phyloP scores from a whole-genome alignment of 1,140 invertebrate species.

The Drosophila kanapiae region DNA sequence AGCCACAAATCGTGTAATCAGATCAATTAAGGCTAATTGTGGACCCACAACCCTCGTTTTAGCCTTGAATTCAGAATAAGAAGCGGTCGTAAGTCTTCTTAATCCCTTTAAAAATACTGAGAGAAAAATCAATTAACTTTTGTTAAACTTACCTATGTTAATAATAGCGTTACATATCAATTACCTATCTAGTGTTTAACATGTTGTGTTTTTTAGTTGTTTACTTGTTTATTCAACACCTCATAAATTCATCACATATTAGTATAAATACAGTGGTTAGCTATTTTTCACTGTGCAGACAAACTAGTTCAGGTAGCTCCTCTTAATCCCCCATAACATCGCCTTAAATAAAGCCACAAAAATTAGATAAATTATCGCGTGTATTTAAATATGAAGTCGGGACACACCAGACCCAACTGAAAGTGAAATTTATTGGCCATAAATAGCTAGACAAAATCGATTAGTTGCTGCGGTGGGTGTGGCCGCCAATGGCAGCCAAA shows the following conservation, averaged over 20 bases:
- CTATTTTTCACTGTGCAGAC: neutral
- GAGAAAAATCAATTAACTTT: neutral
- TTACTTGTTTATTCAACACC: neutral
- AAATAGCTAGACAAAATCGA: constrained; percentile 81
- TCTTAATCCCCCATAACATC: constrained; percentile 30
- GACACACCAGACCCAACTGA: constrained; percentile 60
- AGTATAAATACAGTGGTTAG: neutral
- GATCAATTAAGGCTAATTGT: constrained; percentile 74
- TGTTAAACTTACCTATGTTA: neutral
- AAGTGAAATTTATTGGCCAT: constrained; percentile 81
- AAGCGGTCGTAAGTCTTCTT: neutral
- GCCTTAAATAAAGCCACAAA: constrained; percentile 60
- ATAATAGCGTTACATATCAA: neutral
- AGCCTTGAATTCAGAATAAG: constrained; percentile 2
- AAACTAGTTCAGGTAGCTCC: constrained; percentile 46
- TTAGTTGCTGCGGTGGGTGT: constrained; percentile 75
- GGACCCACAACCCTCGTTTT: neutral
- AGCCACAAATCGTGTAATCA: constrained; percentile 56
- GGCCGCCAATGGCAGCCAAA: constrained; percentile 60
- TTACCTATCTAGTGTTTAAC: neutral
- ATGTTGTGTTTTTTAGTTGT: neutral
- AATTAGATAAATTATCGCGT: constrained; percentile 55
- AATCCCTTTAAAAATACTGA: neutral
- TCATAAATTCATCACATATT: neutral
- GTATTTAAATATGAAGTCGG: constrained; percentile 67